Percentiles rank a stretch among this genome's conserved stretches.
phyloP scores from a whole-genome alignment of 2,888 invertebrate species.

The Coelopa pilipes region DNA sequence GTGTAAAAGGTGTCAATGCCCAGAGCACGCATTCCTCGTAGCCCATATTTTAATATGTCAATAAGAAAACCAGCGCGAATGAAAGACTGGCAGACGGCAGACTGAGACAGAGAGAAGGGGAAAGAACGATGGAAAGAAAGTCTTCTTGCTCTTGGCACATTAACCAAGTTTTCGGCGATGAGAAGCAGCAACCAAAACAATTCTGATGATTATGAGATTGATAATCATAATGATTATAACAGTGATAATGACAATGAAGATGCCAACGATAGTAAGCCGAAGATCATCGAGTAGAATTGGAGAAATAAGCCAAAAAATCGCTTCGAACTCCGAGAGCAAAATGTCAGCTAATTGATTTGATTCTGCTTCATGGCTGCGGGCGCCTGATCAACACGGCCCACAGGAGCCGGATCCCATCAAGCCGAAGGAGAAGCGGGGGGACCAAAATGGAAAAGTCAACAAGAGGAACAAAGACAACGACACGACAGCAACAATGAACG shows the following conservation, averaged over 20 bases:
- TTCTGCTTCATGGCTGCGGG: too few species aligned
- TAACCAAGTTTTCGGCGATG: neutral
- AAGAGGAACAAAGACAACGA: too few species aligned
- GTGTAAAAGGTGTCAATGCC: constrained; percentile 55
- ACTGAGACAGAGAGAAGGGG: neutral
- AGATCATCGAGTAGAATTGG: neutral
- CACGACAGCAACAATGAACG: too few species aligned
- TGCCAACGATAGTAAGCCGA: too few species aligned
- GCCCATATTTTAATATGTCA: neutral
- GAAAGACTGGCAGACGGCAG: neutral
- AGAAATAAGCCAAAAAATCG: neutral
- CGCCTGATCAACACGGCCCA: too few species aligned
- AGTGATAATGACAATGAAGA: too few species aligned
- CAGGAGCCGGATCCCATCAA: too few species aligned
- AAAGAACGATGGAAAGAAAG: neutral
- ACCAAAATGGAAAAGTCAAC: too few species aligned
- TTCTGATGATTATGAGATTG: too few species aligned
- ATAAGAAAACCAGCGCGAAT: neutral
- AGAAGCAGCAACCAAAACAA: neutral
- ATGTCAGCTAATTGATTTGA: constrained; percentile 21
- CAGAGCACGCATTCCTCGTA: constrained; percentile 12
- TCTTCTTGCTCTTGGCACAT: constrained; percentile 4
- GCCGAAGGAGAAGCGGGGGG: too few species aligned
- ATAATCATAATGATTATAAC: too few species aligned
- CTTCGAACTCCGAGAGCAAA: neutral